Evolutionary conservation across 2,797 vertebrate species (phyloP).

Genomic region (Enteromius anoplus): DNA sequence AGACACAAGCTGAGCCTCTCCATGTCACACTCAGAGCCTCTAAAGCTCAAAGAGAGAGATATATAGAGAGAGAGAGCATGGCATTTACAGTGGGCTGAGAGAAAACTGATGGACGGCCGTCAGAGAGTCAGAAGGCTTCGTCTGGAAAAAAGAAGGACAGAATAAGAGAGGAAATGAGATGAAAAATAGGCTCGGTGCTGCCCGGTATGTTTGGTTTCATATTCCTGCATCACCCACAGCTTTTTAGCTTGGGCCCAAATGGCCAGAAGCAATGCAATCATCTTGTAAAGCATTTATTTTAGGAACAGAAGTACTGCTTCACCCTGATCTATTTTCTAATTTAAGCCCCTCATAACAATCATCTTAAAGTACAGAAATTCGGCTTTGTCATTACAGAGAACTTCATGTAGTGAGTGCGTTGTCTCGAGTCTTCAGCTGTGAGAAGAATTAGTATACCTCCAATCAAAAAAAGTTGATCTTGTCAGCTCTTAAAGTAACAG

Average conservation of each 20-base stretch:
- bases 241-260: neutral
- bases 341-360: neutral
- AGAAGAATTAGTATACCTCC: neutral
- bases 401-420: neutral
- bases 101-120: constrained; percentile 2
- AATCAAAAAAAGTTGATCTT: neutral
- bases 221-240: constrained; percentile 1
- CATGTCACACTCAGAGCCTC: constrained; percentile 46
- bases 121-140: constrained; percentile 3
- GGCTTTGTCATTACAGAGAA: neutral
- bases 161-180: constrained; percentile 37
- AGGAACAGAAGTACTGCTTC: constrained; percentile 14
- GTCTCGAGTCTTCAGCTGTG: neutral
- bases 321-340: constrained; percentile 2
- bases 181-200: constrained; percentile 34
- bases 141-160: constrained; percentile 23
- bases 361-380: neutral
- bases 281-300: constrained; percentile 18
- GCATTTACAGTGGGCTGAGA: constrained; percentile 15
- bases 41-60: constrained; percentile 29
- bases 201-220: constrained; percentile 33
- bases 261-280: constrained; percentile 9
- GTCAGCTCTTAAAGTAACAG: neutral
- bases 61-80: constrained; percentile 16
- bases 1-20: constrained; percentile 51